phyloP scores from a whole-genome alignment of 2,888 invertebrate species.

The Drosophila vallismaia region DNA sequence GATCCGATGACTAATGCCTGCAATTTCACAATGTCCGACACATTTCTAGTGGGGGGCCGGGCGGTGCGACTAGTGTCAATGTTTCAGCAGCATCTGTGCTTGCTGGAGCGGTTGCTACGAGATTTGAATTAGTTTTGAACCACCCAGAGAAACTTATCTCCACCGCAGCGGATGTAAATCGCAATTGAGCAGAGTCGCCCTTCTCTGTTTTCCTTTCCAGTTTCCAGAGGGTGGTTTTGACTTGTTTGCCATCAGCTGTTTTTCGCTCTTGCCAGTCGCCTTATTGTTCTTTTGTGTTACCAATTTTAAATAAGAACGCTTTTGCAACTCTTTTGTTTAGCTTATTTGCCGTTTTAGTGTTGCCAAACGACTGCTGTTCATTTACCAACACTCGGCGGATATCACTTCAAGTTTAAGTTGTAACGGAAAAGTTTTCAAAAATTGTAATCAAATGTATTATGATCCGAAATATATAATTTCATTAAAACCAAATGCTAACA shows the following conservation, averaged over 20 bases:
- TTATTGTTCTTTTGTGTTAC: conserved; percentile 7
- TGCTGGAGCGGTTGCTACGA: conserved; percentile 5
- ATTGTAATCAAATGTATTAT: neutral
- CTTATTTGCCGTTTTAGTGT: conserved; percentile 10
- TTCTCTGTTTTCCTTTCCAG: conserved; percentile 9
- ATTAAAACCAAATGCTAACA: conserved; percentile 6
- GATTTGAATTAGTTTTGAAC: conserved; percentile 5
- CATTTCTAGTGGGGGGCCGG: conserved; percentile 9
- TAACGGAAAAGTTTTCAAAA: neutral
- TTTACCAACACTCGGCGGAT: neutral
- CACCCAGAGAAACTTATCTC: conserved; percentile 10
- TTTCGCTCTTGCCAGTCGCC: neutral
- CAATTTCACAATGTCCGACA: conserved; percentile 60
- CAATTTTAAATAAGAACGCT: neutral
- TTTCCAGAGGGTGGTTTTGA: conserved; percentile 19
- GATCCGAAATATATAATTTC: neutral
- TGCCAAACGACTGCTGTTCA: neutral
- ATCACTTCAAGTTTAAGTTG: neutral
- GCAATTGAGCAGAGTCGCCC: conserved; percentile 12
- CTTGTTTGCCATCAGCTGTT: conserved; percentile 21
- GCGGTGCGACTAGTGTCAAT: conserved; percentile 13
- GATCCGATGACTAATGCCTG: conserved; percentile 41
- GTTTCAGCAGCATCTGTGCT: conserved; percentile 10
- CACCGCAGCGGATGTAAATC: conserved; percentile 21
- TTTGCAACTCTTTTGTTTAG: conserved; percentile 28